A percentile compares a stretch with the other conserved stretches of the same genome.
These are phyloP conservation scores for Odobenus rosmarus DNA, from an alignment of 2,113 vertebrate species.

Conservation along the genomic window DNA sequence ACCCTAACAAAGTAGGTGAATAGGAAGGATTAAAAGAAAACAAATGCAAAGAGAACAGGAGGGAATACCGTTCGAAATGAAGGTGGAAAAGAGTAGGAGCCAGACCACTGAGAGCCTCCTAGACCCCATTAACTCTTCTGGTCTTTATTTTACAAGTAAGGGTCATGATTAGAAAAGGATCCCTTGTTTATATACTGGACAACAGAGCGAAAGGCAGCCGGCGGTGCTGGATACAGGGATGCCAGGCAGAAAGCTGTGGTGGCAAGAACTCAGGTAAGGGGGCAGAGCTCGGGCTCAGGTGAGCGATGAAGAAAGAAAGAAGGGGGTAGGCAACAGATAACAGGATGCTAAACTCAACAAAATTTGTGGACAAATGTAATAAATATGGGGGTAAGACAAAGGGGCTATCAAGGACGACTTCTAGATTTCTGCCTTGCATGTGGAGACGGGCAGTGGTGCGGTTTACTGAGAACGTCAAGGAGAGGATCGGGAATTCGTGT, in stretches of 20 bases:
- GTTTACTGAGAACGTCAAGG: background rate
- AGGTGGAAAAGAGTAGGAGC: background rate
- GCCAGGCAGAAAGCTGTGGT: background rate
- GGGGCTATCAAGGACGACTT: background rate
- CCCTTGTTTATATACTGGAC: background rate
- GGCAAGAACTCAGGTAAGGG: background rate
- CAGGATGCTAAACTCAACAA: background rate
- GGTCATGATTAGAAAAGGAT: background rate
- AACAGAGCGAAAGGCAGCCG: background rate
- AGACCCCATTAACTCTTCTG: background rate
- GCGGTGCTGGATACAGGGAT: background rate
- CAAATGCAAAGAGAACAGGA: background rate
- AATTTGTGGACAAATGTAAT: background rate
- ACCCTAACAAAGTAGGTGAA: background rate
- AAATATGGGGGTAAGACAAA: background rate
- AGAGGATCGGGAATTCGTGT: background rate
- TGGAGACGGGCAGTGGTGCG: rapidly evolving
- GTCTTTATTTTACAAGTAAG: background rate
- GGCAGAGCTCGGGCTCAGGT: background rate
- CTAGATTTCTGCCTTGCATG: background rate
- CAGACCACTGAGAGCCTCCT: background rate
- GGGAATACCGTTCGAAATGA: background rate
- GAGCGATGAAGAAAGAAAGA: background rate
- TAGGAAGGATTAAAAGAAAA: background rate
- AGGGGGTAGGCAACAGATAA: background rate